phyloP scores from a whole-genome alignment of 2,888 invertebrate genomes.

The Neoaliturus tenellus region DNA sequence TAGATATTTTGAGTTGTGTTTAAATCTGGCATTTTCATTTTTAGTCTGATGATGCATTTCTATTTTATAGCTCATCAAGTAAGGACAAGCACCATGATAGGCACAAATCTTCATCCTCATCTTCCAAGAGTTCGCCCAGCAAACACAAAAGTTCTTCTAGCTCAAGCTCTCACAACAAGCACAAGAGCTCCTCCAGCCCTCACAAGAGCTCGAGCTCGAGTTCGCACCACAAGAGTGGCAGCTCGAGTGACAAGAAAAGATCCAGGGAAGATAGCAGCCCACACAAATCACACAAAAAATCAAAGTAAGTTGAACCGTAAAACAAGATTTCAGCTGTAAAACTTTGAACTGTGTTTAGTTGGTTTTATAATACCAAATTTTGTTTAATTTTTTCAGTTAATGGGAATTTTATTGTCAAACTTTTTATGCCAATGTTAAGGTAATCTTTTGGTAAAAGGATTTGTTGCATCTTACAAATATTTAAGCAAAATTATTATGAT shows the following conservation, averaged over 20 bases:
- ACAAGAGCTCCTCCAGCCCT: slow-evolving; percentile 30
- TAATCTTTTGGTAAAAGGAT: too few species aligned
- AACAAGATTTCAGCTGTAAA: too few species aligned
- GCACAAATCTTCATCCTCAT: slow-evolving; percentile 70
- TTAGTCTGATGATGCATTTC: neutral
- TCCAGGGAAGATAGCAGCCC: slow-evolving; percentile 37
- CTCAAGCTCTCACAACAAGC: slow-evolving; percentile 28
- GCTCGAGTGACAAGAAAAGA: slow-evolving; percentile 52
- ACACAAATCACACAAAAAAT: slow-evolving; percentile 61
- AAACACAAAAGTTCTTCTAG: slow-evolving; percentile 51
- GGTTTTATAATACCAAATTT: too few species aligned
- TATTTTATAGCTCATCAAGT: slow-evolving; percentile 65
- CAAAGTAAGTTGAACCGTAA: slow-evolving; percentile 7
- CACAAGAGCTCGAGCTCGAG: slow-evolving; percentile 46
- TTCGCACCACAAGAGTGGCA: slow-evolving; percentile 32
- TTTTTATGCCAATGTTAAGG: too few species aligned
- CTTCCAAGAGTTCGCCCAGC: slow-evolving; percentile 60
- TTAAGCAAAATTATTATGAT: too few species aligned
- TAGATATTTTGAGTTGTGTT: too few species aligned
- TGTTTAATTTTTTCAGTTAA: too few species aligned
- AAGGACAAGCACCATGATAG: slow-evolving; percentile 71
- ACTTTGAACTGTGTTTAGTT: too few species aligned
- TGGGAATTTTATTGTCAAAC: too few species aligned
- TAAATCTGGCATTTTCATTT: too few species aligned
- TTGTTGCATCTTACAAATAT: too few species aligned